A percentile compares a stretch with the other conserved stretches of the same genome.
Conservation (phyloP, 2,888 invertebrate genomes). For the Pristionchus entomophagus region DNA sequence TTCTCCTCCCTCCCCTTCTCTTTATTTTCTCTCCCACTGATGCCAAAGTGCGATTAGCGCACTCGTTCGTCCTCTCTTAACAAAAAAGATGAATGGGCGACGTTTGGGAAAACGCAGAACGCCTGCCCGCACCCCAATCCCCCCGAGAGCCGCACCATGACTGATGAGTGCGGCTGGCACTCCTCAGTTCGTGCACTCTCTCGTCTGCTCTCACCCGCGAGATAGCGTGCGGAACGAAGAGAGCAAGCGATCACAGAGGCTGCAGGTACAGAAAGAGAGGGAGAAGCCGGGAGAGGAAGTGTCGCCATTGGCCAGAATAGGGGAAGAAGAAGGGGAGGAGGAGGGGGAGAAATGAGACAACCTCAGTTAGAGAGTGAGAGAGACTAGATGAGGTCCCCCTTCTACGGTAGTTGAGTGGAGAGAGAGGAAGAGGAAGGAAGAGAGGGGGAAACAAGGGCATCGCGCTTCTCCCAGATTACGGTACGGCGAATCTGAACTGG, state of each 20-base stretch:
- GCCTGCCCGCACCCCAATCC: not conserved
- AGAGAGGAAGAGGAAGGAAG: not conserved
- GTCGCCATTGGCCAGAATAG: slow-evolving; percentile 19
- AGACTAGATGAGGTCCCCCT: no score
- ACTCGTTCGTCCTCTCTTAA: not conserved
- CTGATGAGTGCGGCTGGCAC: not conserved
- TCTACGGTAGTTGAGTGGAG: no score
- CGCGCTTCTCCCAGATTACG: not conserved
- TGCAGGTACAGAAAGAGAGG: not conserved
- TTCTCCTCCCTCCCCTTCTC: no score
- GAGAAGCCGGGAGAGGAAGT: not conserved
- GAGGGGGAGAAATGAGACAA: not conserved
- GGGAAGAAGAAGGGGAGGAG: not conserved
- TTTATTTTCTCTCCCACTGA: not conserved
- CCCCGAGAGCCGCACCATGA: not conserved
- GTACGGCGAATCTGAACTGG: not conserved
- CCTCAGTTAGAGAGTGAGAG: slow-evolving; percentile 10
- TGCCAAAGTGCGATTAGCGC: slow-evolving; percentile 35
- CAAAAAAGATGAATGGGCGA: slow-evolving; percentile 37
- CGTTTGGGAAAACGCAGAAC: slow-evolving; percentile 23
- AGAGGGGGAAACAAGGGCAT: not conserved
- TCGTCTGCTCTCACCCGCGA: not conserved
- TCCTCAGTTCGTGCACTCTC: not conserved
- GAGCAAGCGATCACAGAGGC: not conserved
- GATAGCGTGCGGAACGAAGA: not conserved